Conservation (phyloP, 2,113 vertebrate genomes). For the Gasterosteus nipponicus region DNA sequence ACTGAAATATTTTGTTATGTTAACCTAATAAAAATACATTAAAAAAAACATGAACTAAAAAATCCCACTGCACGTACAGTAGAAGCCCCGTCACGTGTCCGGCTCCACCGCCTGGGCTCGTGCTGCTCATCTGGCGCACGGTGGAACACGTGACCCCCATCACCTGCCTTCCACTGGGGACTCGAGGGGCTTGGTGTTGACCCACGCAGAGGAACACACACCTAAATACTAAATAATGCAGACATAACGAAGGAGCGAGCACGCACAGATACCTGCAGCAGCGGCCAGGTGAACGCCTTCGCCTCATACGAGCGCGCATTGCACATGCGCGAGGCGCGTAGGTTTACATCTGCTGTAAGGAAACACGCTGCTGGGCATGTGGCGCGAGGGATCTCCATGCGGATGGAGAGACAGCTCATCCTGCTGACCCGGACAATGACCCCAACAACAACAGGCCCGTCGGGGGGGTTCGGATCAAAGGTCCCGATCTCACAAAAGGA, state of each 20-base stretch:
- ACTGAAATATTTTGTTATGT: not conserved
- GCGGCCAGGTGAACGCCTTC: not conserved
- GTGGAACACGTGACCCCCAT: slow-evolving; percentile 46
- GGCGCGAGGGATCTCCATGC: slow-evolving; percentile 17
- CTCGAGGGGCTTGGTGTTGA: slow-evolving; percentile 51
- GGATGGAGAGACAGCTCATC: slow-evolving; percentile 39
- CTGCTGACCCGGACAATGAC: slow-evolving; percentile 33
- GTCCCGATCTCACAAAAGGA: slow-evolving; percentile 3
- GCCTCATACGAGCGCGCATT: slow-evolving; percentile 1
- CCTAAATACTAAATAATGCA: not conserved
- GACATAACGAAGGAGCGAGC: slow-evolving; percentile 20
- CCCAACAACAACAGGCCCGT: slow-evolving; percentile 20
- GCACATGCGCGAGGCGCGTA: slow-evolving; percentile 1
- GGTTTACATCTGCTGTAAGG: slow-evolving; percentile 11
- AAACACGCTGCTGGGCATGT: slow-evolving; percentile 53
- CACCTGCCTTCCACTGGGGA: slow-evolving; percentile 37
- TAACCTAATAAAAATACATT: not conserved
- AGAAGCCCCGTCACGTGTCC: not conserved
- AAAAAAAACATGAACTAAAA: no score
- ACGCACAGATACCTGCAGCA: not conserved
- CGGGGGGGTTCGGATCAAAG: slow-evolving; percentile 25
- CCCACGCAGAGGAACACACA: slow-evolving; percentile 30
- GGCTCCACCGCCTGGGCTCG: slow-evolving; percentile 8
- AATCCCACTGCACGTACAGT: not conserved
- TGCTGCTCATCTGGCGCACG: slow-evolving; percentile 4